These are phyloP conservation scores for Leucophenga maculata DNA, from an alignment of 2,888 invertebrate genomes.

Conservation along the genomic window DNA sequence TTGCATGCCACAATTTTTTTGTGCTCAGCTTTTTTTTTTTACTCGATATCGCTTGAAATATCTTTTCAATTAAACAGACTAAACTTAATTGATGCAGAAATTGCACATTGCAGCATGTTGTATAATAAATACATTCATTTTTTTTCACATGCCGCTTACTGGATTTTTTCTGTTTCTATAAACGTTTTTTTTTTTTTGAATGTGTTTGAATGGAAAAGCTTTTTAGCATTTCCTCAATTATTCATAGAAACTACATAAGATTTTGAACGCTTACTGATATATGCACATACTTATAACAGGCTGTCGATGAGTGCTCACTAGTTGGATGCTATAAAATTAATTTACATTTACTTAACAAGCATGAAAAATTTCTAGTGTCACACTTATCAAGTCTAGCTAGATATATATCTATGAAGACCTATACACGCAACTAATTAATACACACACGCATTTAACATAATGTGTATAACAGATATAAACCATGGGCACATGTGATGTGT, in stretches of 20 bases:
- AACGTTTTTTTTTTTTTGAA: conserved; percentile 20
- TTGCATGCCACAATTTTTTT: conserved; percentile 11
- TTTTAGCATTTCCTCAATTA: conserved; percentile 49
- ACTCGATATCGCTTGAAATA: conserved; percentile 16
- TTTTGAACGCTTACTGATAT: too few relatives aligned
- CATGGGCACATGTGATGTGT: too few relatives aligned
- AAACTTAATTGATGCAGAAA: conserved; percentile 25
- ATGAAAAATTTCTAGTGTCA: too few relatives aligned
- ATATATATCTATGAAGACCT: too few relatives aligned
- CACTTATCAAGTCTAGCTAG: too few relatives aligned
- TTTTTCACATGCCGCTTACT: conserved; percentile 29
- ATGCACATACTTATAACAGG: too few relatives aligned
- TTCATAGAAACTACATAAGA: conserved; percentile 4
- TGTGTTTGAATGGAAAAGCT: conserved; percentile 34
- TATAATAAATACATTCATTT: conserved; percentile 12
- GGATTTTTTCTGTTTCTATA: conserved; percentile 4
- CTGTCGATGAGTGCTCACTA: too few relatives aligned
- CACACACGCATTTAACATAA: too few relatives aligned
- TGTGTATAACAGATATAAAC: too few relatives aligned
- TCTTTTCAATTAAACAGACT: conserved; percentile 21
- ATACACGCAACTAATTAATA: too few relatives aligned
- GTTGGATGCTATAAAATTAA: too few relatives aligned
- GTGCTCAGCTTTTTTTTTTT: not conserved
- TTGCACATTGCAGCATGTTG: conserved; percentile 8
- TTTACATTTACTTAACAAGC: too few relatives aligned